These are phyloP conservation scores for Spinus olivaceus DNA, from an alignment of 2,797 vertebrate species.

Conservation along the genomic window DNA sequence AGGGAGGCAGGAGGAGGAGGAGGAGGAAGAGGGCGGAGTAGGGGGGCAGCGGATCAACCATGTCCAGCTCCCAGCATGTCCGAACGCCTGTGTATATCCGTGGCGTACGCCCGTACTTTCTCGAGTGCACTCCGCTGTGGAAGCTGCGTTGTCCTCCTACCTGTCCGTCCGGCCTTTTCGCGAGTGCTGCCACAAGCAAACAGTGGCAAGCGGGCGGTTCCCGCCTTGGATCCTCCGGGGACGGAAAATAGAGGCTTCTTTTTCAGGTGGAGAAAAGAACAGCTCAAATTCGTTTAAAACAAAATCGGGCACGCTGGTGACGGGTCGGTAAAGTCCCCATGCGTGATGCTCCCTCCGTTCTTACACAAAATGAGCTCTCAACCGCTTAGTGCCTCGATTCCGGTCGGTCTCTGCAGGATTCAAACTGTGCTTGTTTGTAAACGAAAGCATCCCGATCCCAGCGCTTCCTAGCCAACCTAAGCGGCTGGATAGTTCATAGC, in stretches of 20 bases:
- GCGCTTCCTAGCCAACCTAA: background rate
- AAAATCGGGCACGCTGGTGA: background rate
- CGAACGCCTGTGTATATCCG: background rate
- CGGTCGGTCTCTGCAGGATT: background rate
- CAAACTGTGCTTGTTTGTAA: background rate
- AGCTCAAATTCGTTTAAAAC: slow-evolving; percentile 35
- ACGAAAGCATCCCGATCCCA: background rate
- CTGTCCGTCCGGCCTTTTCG: background rate
- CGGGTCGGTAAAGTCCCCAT: background rate
- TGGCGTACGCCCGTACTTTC: background rate
- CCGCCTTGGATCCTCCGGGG: background rate
- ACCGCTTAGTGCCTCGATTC: background rate
- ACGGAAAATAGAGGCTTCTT: background rate
- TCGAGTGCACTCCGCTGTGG: background rate
- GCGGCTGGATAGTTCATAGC: background rate
- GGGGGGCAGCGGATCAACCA: background rate
- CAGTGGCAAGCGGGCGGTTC: background rate
- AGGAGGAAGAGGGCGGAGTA: background rate
- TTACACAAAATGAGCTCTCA: background rate
- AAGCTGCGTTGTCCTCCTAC: background rate
- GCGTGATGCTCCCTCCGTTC: background rate
- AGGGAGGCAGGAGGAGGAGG: background rate
- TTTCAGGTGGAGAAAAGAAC: background rate
- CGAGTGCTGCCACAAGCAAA: background rate
- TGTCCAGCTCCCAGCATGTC: background rate